Evolutionary conservation across 2,888 invertebrate genomes (phyloP), one percentile per base, ranked within the genome.

Genomic region (Drosophila multiciliata): DNA sequence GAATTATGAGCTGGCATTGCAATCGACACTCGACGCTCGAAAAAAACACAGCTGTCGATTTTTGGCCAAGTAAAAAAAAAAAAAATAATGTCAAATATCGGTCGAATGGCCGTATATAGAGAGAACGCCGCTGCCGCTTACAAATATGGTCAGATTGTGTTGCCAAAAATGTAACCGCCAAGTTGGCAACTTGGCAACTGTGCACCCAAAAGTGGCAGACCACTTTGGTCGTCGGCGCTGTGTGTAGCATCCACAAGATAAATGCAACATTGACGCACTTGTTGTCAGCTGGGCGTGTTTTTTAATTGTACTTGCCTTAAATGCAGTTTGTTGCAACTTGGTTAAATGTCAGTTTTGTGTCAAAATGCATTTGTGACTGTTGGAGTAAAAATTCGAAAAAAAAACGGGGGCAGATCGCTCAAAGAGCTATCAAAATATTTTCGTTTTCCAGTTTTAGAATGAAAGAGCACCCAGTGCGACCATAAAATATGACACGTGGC

Each of bases 311-410:
- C 61, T 66, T 66, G 61, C 63, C 64, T 45, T 66, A 63, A 66
- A 48, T 35, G 70, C 33, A 15, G n/a, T 52, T 33, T 32, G 17
- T 32, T 29, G 82, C 76, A 81, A 86, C 81, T 90, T 90, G 87
- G 91, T 91, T 82, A 90, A 88, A 90, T 84, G 91, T 91, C 91
- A 91, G 81, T 91, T 90, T 90, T 83, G 77, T 88, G 91, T 90
- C 91, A 89, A 85, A 81, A 76, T 70, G 75, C 78, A 87, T 80
- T 80, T 67, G 72, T 66, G 72, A 71, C 36, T 76, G 69, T 66
- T 60, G 70, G 69, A 70, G 66, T 73, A 73, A 61, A 23, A 26
- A 60, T 29, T 23, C 3, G 20, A 36, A 15, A 12, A 65, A 36
- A 15, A 64, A 50, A 20, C 15, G 23, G 49, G 35, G 20, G 32